These are phyloP conservation scores for Anagrus nilaparvatae DNA, from an alignment of 1,140 invertebrate genomes.

Conservation along the genomic window DNA sequence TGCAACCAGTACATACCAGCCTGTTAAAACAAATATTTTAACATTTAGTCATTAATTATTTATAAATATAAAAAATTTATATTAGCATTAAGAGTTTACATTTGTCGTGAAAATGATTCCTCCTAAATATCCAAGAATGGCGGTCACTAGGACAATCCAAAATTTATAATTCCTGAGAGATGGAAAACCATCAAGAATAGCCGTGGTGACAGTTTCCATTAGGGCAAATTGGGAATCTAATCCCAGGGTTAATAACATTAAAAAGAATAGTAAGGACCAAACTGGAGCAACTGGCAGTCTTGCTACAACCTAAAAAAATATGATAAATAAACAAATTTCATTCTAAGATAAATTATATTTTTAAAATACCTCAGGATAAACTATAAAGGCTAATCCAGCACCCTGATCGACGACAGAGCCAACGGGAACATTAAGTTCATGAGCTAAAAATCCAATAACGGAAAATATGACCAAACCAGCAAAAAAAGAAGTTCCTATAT, in stretches of 20 bases:
- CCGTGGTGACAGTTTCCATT: slow-evolving; percentile 73
- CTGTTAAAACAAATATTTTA: too few species aligned
- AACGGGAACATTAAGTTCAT: slow-evolving; percentile 60
- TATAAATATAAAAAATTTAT: background rate
- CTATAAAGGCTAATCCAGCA: slow-evolving; percentile 74
- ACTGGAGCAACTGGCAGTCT: slow-evolving; percentile 68
- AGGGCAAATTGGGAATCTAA: slow-evolving; percentile 73
- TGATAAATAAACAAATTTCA: slow-evolving; percentile 2
- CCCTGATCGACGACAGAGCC: slow-evolving; percentile 64
- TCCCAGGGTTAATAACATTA: slow-evolving; percentile 69
- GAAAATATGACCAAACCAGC: slow-evolving; percentile 71
- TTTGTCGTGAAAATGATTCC: slow-evolving; percentile 69
- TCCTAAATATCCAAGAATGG: slow-evolving; percentile 61
- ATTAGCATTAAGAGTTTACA: slow-evolving; percentile 39
- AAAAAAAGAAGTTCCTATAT: slow-evolving; percentile 68
- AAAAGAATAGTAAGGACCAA: slow-evolving; percentile 79
- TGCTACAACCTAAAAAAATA: slow-evolving; percentile 45
- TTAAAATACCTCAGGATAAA: slow-evolving; percentile 69
- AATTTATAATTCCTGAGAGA: slow-evolving; percentile 60
- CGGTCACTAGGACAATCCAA: slow-evolving; percentile 57
- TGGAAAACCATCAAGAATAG: slow-evolving; percentile 66
- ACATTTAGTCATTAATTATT: too few species aligned
- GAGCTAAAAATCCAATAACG: slow-evolving; percentile 67
- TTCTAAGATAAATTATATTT: background rate
- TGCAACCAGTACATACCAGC: slow-evolving; percentile 77